Evolutionary conservation across 2,113 vertebrate species (phyloP).

Genomic region (Pogona vitticeps): DNA sequence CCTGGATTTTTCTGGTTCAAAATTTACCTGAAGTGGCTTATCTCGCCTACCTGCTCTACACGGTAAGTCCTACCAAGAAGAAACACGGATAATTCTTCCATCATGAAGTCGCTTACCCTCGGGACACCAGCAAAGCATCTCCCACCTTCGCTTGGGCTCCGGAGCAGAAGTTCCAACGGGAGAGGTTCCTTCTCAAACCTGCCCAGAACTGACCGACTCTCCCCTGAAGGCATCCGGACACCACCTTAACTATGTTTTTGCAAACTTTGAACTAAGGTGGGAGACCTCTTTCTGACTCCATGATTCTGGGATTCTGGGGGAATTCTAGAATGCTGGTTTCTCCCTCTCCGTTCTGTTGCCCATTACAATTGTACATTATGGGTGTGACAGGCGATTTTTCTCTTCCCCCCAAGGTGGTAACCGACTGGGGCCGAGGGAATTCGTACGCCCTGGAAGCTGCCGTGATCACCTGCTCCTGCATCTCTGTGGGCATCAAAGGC

Average conservation of each 20-base stretch:
- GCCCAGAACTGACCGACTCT: neutral
- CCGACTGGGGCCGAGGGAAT: conserved; percentile 72
- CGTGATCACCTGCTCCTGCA: conserved; percentile 75
- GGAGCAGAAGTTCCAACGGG: too few relatives aligned
- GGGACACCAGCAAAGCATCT: neutral
- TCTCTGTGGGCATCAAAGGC: conserved; percentile 82
- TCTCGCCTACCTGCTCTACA: conserved; percentile 81
- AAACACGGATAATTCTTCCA: neutral
- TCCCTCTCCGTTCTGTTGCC: neutral
- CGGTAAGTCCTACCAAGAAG: conserved; percentile 62
- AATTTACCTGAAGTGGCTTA: conserved; percentile 81
- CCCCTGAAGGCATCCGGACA: too few relatives aligned
- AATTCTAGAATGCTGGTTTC: neutral
- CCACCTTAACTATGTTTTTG: too few relatives aligned
- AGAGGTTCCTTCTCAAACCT: neutral
- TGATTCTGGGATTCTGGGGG: neutral
- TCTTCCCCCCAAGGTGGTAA: conserved; percentile 66
- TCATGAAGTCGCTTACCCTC: neutral
- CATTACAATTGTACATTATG: neutral
- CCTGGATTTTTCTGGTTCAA: conserved; percentile 79
- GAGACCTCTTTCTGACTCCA: too few relatives aligned
- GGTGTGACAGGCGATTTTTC: neutral
- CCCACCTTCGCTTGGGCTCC: neutral
- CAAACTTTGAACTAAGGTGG: too few relatives aligned
- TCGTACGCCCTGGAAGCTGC: conserved; percentile 81